Percentiles rank a stretch among this genome's conserved stretches.
Evolutionary conservation across 2,113 vertebrate species (phyloP).

Genomic region (Sterrhoptilus dennistouni): DNA sequence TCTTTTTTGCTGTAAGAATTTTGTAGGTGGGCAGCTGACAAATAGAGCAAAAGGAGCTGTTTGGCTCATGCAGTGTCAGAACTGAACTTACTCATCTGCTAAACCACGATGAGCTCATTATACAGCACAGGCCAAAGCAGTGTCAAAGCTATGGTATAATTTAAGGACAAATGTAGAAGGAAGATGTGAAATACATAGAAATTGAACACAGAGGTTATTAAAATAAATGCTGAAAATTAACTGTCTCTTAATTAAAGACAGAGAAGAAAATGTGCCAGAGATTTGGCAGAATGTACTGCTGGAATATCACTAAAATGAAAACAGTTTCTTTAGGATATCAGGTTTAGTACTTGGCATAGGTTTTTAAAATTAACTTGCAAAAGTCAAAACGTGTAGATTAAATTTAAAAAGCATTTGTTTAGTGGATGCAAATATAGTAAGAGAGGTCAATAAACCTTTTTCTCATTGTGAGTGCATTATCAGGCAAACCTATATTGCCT

Average conservation of each 20-base stretch:
- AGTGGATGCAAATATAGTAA: neutral
- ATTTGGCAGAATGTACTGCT: neutral
- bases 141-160: neutral
- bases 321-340: neutral
- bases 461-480: conserved; percentile 33
- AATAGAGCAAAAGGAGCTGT: neutral
- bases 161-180: neutral
- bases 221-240: neutral
- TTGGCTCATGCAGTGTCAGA: neutral
- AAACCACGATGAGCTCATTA: neutral
- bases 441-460: neutral
- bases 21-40: neutral
- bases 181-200: neutral
- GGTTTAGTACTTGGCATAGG: neutral
- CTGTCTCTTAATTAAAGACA: neutral
- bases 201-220: neutral
- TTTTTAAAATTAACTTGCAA: neutral
- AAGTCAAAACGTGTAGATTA: neutral
- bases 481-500: conserved; percentile 20
- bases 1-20: neutral
- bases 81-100: neutral
- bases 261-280: neutral
- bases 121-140: neutral
- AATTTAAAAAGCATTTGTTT: conserved; percentile 5
- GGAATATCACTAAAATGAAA: neutral